These are phyloP conservation scores for Cylloceria caligata DNA, from an alignment of 2,888 invertebrate genomes.

Conservation along the genomic window DNA sequence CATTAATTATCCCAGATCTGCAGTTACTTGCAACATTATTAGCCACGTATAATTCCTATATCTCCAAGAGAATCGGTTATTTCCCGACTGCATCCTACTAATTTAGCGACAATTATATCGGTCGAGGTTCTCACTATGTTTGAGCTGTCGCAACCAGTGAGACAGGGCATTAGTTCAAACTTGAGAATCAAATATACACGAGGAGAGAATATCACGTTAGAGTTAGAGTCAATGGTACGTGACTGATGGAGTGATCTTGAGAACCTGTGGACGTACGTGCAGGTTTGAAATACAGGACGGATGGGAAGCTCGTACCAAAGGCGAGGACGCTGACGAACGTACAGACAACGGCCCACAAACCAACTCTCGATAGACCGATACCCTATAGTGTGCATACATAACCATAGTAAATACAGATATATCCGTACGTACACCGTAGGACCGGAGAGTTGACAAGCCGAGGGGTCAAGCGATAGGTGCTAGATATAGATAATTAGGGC, in stretches of 20 bases:
- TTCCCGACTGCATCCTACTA: constrained; percentile 8
- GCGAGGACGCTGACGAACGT: constrained; percentile 31
- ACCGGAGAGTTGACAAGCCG: constrained; percentile 38
- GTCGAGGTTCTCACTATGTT: background rate
- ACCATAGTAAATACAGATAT: constrained; percentile 6
- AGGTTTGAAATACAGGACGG: background rate
- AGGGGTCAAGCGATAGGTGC: constrained; percentile 30
- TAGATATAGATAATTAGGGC: constrained; percentile 57
- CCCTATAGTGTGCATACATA: constrained; percentile 15
- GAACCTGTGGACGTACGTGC: constrained; percentile 43
- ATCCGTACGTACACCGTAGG: background rate
- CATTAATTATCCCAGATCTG: background rate
- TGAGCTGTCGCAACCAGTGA: constrained; percentile 28
- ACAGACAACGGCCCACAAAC: constrained; percentile 31
- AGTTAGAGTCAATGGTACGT: constrained; percentile 41
- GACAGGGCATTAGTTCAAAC: constrained; percentile 8
- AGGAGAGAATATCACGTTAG: constrained; percentile 30
- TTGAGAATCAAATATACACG: constrained; percentile 46
- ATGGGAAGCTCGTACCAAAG: constrained; percentile 22
- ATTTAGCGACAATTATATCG: constrained; percentile 2
- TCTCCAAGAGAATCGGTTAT: constrained; percentile 3
- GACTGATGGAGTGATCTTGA: constrained; percentile 66
- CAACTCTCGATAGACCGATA: constrained; percentile 44
- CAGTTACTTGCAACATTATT: background rate
- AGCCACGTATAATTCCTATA: background rate